Percentiles rank a stretch among this genome's conserved stretches.
phyloP scores from a whole-genome alignment of 35 echinoderm and acorn worm species.

The Antedon bifida region DNA sequence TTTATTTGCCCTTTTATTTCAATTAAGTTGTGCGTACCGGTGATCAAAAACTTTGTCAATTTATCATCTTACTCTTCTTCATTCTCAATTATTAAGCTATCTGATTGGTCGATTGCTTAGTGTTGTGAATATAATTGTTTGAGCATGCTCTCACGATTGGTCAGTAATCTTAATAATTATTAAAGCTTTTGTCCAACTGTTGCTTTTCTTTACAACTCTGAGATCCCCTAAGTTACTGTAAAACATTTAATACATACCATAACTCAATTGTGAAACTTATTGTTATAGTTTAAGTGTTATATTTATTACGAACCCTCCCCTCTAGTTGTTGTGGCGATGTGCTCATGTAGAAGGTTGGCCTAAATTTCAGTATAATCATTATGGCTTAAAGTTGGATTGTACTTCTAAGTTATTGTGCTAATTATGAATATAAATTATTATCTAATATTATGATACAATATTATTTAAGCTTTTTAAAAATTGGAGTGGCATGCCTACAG shows the following conservation, averaged over 20 bases:
- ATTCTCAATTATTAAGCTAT: background rate
- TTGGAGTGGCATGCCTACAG: no score
- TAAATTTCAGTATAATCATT: no score
- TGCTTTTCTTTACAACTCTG: background rate
- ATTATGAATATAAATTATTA: no score
- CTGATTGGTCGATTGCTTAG: background rate
- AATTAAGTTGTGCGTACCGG: background rate
- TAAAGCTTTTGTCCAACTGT: background rate
- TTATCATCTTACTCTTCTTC: background rate
- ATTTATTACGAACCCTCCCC: no score
- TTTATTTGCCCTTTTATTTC: background rate
- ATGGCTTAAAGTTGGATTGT: no score
- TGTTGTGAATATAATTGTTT: background rate
- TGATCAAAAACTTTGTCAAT: background rate
- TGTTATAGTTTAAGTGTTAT: no score
- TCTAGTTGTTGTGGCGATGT: no score
- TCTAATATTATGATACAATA: no score
- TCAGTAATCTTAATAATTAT: background rate
- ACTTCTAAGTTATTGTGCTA: no score
- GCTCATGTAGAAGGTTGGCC: no score
- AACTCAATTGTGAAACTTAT: no score
- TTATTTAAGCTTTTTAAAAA: no score
- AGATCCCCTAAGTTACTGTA: background rate
- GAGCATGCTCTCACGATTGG: background rate
- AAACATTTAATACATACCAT: background rate